Base-by-base conservation (phyloP, 2,797 vertebrate species). In the Hylomyscus alleni region DNA sequence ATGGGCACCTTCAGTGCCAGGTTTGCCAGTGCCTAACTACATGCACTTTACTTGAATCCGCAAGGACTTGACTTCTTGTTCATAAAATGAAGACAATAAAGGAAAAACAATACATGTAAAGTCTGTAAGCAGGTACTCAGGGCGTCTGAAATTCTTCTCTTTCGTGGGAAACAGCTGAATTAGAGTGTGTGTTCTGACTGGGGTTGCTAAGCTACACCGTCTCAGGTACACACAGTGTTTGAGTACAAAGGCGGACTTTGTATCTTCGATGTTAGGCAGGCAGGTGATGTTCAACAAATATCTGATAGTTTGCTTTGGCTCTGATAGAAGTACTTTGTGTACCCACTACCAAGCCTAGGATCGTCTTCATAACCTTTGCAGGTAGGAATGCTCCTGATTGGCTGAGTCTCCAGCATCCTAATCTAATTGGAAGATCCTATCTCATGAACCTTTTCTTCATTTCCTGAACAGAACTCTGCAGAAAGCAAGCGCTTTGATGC, bases 291-390 rank as follows among this genome's bases (percentile, higher is more conserved):
- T 89, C 77, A 82, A 82, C 91, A 95, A 97, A 96, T 94, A 97
- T 78, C 91, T 91, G 78, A 67, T 58, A 1, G 47, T 97, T 97
- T 97, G 52, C 91, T 97, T 97, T 97, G 93, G 86, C 90, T 96
- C 95, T 65, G 29, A 50, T 40, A 54, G 72, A 91, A 96, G 89
- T 73, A 91, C 89, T 87, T 93, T 93, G 65, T 92, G 83, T 96
- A 54, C 76, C 65, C 4, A 24, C 40, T 69, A 84, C 13, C 80
- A 73, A 81, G 40, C 31, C 62, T 65, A 60, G 60, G 60, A 65
- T 96, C 77, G 40, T 37, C 85, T 94, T 93, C 44, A 52, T 75
- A 78, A 95, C 17, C 47, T 94, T 87, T 89, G 13, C 75, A 78
- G 58, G n/a, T 37, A 77, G 20, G 56, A 40, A 96, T 65, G 69